Evolutionary conservation across 2,888 invertebrate species (phyloP).

Genomic region (Polyommatus icarus): DNA sequence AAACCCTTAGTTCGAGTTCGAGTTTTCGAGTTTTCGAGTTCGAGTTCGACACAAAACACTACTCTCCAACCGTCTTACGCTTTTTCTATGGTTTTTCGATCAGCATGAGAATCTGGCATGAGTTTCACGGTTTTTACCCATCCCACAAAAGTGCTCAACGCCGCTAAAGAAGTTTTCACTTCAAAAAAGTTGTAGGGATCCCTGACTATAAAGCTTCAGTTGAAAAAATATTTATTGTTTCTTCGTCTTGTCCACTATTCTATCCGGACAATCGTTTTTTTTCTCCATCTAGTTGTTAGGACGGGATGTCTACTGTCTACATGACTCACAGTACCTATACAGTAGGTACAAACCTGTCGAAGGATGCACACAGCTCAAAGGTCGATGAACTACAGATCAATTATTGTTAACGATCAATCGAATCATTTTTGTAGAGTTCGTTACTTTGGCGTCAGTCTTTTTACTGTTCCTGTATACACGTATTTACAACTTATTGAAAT

Average conservation of each 20-base stretch:
- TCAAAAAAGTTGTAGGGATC: too few species aligned
- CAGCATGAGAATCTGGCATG: too few species aligned
- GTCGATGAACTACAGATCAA: conserved; percentile 15
- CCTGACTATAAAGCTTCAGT: neutral
- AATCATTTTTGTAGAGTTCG: neutral
- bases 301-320: neutral
- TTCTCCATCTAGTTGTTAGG: neutral
- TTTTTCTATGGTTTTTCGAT: too few species aligned
- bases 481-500: neutral
- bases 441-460: neutral
- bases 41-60: too few species aligned
- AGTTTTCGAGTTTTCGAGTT: too few species aligned
- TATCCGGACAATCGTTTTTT: conserved; percentile 15
- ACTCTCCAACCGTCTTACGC: too few species aligned
- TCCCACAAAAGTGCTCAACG: too few species aligned
- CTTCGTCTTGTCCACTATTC: neutral
- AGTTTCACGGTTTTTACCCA: too few species aligned
- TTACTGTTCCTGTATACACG: neutral
- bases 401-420: conserved; percentile 17
- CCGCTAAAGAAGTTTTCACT: too few species aligned
- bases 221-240: neutral
- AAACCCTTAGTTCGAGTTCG: too few species aligned
- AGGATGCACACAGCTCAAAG: conserved; percentile 21
- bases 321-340: neutral
- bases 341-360: conserved; percentile 17